Base-by-base conservation (phyloP, 2,888 invertebrate species). In the Lasioglossum villosulum region DNA sequence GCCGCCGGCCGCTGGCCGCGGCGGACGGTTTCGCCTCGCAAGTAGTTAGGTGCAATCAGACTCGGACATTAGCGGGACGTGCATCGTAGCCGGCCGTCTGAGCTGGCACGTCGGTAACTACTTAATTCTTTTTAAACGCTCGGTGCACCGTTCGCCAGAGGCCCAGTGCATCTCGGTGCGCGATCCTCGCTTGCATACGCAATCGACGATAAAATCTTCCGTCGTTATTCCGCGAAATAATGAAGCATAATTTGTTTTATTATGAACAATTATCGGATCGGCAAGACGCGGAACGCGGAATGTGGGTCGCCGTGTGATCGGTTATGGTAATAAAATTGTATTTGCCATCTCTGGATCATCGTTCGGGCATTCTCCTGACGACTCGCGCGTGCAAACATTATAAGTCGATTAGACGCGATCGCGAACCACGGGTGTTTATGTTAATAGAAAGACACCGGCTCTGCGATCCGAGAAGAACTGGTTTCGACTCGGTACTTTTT, bases 31-130 rank as follows among this genome's bases (percentile, higher is more conserved):
- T 71, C 76, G 19, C 70, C 45, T 63, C 45, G 78, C 78, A 80
- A 90, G 89, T 88, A 90, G 87, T 87, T 80, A 71, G 80, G 63
- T 16, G 48, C 79, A 74, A 75, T 82, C 72, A 68, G 45, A 84
- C 74, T 90, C 89, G 68, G 89, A 84, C 83, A 66, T 88, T 81
- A 72, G 86, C 79, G 80, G 75, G 71, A 76, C 86, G 81, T 84
- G 70, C 82, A 78, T 77, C 80, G 77, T 68, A 14, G 70, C 59
- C 70, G 72, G 68, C 70, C 34, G 88, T 83, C 89, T 82, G 83
- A 83, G 73, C 63, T 34, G 76, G 63, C 77, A 80, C 78, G 78
- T 72, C 79, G 27, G 12, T 82, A 80, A 90, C 89, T 90, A 90
- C 89, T 90, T 87, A 74, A 76, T 72, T 80, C 80, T 83, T 82